A percentile compares a stretch with the other conserved stretches of the same genome.
These are phyloP conservation scores for Drosophila kambysellisi DNA, from an alignment of 2,888 invertebrate species.

Conservation along the genomic window DNA sequence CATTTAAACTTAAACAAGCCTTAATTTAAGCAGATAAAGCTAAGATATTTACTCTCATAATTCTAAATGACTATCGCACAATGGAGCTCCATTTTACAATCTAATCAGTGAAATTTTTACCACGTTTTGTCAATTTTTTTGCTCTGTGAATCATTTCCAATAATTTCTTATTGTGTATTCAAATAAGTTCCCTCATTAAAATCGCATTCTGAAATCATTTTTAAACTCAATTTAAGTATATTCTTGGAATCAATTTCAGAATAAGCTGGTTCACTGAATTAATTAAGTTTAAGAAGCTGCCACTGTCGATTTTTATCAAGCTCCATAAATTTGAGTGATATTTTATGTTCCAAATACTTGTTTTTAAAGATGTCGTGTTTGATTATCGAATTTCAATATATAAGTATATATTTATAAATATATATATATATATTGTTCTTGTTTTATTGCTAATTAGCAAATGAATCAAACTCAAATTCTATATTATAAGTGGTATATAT, in stretches of 20 bases:
- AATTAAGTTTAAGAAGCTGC: conserved; percentile 27
- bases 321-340: conserved; percentile 14
- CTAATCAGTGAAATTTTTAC: neutral
- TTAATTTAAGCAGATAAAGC: neutral
- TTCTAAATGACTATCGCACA: neutral
- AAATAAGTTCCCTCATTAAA: neutral
- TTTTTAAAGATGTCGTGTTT: conserved; percentile 2
- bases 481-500: neutral
- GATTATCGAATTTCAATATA: conserved; percentile 1
- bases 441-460: conserved; percentile 36
- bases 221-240: neutral
- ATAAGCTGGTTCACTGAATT: conserved; percentile 43
- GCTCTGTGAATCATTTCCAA: neutral
- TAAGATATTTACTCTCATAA: neutral
- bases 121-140: neutral
- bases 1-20: neutral
- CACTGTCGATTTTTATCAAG: conserved; percentile 22
- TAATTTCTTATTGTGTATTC: neutral
- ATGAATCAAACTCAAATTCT: neutral
- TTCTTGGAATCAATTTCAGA: conserved; percentile 5
- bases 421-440: neutral
- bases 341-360: conserved; percentile 20
- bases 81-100: neutral
- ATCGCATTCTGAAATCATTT: neutral
- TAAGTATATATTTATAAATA: neutral